Base-by-base conservation (phyloP, 2,797 vertebrate species). In the Garrulus glandarius region DNA sequence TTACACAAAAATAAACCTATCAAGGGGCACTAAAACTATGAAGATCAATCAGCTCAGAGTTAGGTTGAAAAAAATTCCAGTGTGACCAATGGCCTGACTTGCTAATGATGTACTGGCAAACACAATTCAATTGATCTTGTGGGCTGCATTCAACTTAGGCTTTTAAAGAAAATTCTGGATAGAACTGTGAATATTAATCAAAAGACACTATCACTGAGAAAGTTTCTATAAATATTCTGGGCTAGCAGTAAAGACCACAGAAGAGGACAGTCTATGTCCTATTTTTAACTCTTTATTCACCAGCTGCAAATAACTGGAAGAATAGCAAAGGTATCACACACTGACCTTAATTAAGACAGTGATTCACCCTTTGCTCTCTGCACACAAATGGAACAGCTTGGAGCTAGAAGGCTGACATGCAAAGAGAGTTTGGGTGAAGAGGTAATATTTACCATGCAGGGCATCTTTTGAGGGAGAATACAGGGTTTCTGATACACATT, bases 201-300 rank as follows among this genome's bases (percentile, higher is more conserved):
- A 80, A 90, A 75, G 21, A 55, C 20, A 21, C 9, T 46, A 32
- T 68, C 30, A 32, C 26, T 49, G 36, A 39, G 24, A 87, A 63
- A 55, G 5, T 29, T 67, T 65, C 50, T 23, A 56, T 36, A 43
- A 68, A 49, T 20, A 46, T 67, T 44, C 30, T 21, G 9, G 44
- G 18, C 9, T 34, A 36, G 52, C 49, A 70, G 20, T 17, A 80
- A 87, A 83, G 80, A 53, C 50, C 75, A 81, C 18, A 57, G 29
- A 56, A 91, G 37, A 77, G 32, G 14, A 52, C 5, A 63, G 8
- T 9, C 18, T 47, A 17, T 4, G 14, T 78, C 91, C 81, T 95
- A 90, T 84, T 87, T 89, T 90, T 84, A 86, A 91, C 81, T 92
- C 72, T 84, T 92, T 75, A 53, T 89, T 92, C 77, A 93, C 76